Percentiles rank a stretch among this genome's conserved stretches.
Evolutionary conservation across 2,797 vertebrate species (phyloP).

Genomic region (Danionella dracula): DNA sequence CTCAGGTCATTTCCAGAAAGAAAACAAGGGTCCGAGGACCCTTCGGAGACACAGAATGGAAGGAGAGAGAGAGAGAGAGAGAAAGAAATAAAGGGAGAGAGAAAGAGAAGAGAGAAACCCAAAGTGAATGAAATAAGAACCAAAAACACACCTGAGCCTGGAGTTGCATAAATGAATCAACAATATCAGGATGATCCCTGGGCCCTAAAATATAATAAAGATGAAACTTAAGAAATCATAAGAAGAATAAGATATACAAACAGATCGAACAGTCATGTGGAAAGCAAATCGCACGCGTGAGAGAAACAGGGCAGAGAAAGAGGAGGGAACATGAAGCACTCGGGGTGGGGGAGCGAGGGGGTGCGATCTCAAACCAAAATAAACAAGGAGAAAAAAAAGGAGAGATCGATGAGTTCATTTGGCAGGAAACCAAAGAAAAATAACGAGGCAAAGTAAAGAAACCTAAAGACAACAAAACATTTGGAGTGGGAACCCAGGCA

Average conservation of each 20-base stretch:
- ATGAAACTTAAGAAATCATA: slow-evolving; percentile 99
- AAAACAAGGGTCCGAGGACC: slow-evolving; percentile 54
- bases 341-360: no score
- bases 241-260: slow-evolving; percentile 97
- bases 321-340: slow-evolving; percentile 88
- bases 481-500: slow-evolving; percentile 81
- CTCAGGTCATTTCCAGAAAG: slow-evolving; percentile 58
- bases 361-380: slow-evolving; percentile 91
- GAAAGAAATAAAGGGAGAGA: slow-evolving; percentile 56
- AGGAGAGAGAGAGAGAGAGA: slow-evolving; percentile 71
- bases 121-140: slow-evolving; percentile 99
- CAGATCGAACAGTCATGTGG: slow-evolving; percentile 99
- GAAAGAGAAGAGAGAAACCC: slow-evolving; percentile 91
- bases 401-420: slow-evolving; percentile 79
- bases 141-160: slow-evolving; percentile 99
- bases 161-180: slow-evolving; percentile 99
- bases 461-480: slow-evolving; percentile 63
- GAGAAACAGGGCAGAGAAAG: slow-evolving; percentile 75
- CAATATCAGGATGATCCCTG: slow-evolving; percentile 99
- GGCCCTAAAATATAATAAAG: slow-evolving; percentile 99
- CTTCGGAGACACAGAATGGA: slow-evolving; percentile 64
- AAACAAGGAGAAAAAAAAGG: slow-evolving; percentile 70
- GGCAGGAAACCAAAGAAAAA: slow-evolving; percentile 74
- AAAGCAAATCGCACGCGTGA: slow-evolving; percentile 82
- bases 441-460: slow-evolving; percentile 81